phyloP scores from a whole-genome alignment of 2,113 vertebrate genomes.

The Pituophis catenifer region DNA sequence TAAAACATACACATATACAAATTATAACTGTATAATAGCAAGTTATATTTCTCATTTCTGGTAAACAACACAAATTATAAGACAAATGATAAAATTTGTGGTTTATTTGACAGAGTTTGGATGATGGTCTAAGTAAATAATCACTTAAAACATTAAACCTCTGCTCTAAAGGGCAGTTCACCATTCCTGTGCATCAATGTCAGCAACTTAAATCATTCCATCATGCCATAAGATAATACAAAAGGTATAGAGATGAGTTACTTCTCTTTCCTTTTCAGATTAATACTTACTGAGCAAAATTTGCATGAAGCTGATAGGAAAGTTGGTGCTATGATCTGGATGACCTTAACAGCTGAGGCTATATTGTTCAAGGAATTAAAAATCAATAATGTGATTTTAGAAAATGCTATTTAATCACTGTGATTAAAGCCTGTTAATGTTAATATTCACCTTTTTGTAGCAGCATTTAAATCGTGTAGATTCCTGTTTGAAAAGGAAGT shows the following conservation, averaged over 20 bases:
- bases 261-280: neutral
- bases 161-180: neutral
- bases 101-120: neutral
- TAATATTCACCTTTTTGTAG: neutral
- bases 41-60: neutral
- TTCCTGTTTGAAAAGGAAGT: neutral
- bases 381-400: neutral
- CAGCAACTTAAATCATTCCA: neutral
- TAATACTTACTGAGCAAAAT: neutral
- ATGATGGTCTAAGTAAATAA: neutral
- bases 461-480: neutral
- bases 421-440: neutral
- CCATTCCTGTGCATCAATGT: neutral
- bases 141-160: neutral
- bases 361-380: neutral
- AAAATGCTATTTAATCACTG: neutral
- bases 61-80: neutral
- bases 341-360: neutral
- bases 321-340: neutral
- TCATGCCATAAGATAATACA: neutral
- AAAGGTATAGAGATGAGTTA: neutral
- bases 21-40: neutral
- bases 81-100: neutral
- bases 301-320: neutral
- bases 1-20: neutral